Evolutionary conservation across 2,113 vertebrate species (phyloP), one percentile per base, ranked within the genome.

Genomic region (Hucho hucho): DNA sequence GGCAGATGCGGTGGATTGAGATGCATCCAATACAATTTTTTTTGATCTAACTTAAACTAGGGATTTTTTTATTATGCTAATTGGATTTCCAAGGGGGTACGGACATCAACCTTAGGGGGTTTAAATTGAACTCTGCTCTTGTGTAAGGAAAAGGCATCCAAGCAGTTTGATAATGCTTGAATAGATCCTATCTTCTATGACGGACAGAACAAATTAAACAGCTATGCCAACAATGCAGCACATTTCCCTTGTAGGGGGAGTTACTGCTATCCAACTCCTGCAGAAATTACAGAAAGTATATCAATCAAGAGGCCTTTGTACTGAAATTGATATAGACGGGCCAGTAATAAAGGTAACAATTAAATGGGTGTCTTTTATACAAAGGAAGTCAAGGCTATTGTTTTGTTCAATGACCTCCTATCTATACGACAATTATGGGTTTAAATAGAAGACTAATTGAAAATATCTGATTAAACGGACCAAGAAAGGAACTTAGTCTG

Each of bases 391-490:
- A 65, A 74, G 75, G 87, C 77, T 73, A 84, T 84, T 68, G 82
- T 78, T 72, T 79, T 89, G 49, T 28, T 92, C 91, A 89, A 92
- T 94, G 92, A 93, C 89, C 87, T 84, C 79, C 74, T 81, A 89
- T 91, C 76, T 92, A 92, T 92, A 90, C 80, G 83, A 88, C 91
- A 95, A 94, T 96, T 94, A 95, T 93, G 92, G 93, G 78, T 90
- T 93, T 86, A 81, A 82, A 88, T 93, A 92, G 89, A 94, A 87
- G 87, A 93, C 90, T 93, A 90, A 95, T 95, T 83, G 87, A 93
- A 95, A 94, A 91, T 75, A 72, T 49, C 74, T 69, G 69, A 89
- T 84, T 84, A 85, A 87, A 91, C 82, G 89, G 90, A 89, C 91
- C 92, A 92, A 92, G 92, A 92, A 93, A 43, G 86, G 85, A 89